Conservation (phyloP, 2,113 vertebrate genomes). For the Callospermophilus lateralis region DNA sequence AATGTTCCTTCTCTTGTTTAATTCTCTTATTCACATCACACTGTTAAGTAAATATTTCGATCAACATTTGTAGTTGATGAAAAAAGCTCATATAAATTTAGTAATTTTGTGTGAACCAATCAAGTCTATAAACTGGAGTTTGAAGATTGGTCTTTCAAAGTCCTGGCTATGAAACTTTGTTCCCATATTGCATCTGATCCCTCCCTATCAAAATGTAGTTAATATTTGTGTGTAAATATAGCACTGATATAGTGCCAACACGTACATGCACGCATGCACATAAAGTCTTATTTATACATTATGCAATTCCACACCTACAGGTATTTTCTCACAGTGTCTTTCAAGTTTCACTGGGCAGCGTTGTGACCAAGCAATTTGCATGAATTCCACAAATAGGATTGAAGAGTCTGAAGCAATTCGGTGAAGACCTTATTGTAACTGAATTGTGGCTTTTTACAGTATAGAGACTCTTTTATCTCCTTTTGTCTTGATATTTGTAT, state of each 20-base stretch:
- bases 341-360: slow-evolving; percentile 68
- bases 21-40: neutral
- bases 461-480: neutral
- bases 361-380: neutral
- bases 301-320: slow-evolving; percentile 63
- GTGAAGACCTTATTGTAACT: neutral
- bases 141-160: neutral
- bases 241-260: neutral
- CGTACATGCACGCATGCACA: neutral
- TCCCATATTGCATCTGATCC: neutral
- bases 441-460: slow-evolving; percentile 23
- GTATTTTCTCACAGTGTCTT: slow-evolving; percentile 71
- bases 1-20: neutral
- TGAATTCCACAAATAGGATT: slow-evolving; percentile 63
- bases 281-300: slow-evolving; percentile 47
- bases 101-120: neutral
- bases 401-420: slow-evolving; percentile 43
- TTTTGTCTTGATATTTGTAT: neutral
- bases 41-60: neutral
- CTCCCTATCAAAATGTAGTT: neutral
- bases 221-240: slow-evolving; percentile 29
- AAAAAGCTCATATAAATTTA: neutral
- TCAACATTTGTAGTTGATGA: neutral
- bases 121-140: neutral
- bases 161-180: neutral